Evolutionary conservation across 2,888 invertebrate species (phyloP), one percentile per base, ranked within the genome.

Genomic region (Cosmia pyralina): DNA sequence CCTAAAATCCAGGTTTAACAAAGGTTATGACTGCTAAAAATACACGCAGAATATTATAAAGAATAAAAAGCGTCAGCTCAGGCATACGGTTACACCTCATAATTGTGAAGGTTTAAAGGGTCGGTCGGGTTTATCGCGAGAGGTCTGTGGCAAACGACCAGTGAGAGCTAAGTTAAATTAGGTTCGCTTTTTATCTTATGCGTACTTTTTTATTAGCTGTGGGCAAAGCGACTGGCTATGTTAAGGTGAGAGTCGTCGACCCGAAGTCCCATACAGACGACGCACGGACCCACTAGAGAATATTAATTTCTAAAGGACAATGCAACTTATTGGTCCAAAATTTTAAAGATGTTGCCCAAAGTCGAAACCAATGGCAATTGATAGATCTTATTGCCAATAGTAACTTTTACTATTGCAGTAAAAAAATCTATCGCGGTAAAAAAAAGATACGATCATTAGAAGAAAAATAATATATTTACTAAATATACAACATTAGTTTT

Each of bases 31-130:
- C 17, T 17, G 65, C 68, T 82, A 77, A 85, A 84, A 85, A 82
- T 82, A 85, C 46, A 59, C 53, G 70, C 10, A 63, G 38, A 79
- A 38, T 38, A 38, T 38, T 38, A 38, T 38, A 38, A 38, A 5
- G 38, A 38, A 64, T 73, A 82, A 81, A 84, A 84, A 79, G 72
- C 71, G 76, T 78, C 60, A 75, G 79, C 73, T 73, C 69, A 74
- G 67, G 72, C 73, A 74, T 69, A 72, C 63, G 72, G 69, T 72
- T 72, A 80, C 75, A 79, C 78, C 76, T 77, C 73, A 79, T 85
- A 85, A 86, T 78, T 79, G 81, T 75, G 63, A 77, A 74, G 85
- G 82, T 53, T 81, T 80, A 72, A 77, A 78, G 73, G 81, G 87
- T 79, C 71, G 67, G 69, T 48, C 57, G 76, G 34, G 63, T 69